Conservation (phyloP, 2,888 invertebrate species). For the Shargacucullia verbasci region DNA sequence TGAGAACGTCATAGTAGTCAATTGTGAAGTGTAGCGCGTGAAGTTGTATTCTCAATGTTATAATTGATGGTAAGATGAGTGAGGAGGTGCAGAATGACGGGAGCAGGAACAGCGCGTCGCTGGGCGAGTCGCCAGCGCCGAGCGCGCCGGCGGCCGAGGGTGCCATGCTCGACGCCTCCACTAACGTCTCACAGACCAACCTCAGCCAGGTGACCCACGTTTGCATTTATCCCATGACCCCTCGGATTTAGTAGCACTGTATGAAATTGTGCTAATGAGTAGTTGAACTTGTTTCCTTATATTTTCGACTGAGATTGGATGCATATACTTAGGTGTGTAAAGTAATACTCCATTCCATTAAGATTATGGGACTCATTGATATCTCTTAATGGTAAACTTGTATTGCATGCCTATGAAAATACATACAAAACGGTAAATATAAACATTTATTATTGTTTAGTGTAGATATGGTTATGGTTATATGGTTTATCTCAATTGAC, state of each 20-base stretch:
- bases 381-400: too few relatives aligned
- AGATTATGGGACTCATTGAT: too few relatives aligned
- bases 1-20: constrained; percentile 75
- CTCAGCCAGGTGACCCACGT: constrained; percentile 66
- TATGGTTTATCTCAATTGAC: too few relatives aligned
- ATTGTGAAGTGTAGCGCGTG: constrained; percentile 53
- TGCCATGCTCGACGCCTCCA: constrained; percentile 65
- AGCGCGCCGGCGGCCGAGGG: constrained; percentile 49
- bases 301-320: background rate
- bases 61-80: constrained; percentile 81
- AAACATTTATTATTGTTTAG: too few relatives aligned
- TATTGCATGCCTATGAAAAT: too few relatives aligned
- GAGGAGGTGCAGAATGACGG: constrained; percentile 82
- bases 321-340: too few relatives aligned
- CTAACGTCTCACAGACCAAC: constrained; percentile 72
- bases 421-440: too few relatives aligned
- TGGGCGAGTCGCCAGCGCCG: constrained; percentile 46
- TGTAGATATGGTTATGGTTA: too few relatives aligned
- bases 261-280: background rate
- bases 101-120: constrained; percentile 70
- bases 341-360: too few relatives aligned
- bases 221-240: background rate
- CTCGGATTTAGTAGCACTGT: background rate
- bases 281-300: too few relatives aligned
- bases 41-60: constrained; percentile 65